Conservation (phyloP, 1,140 invertebrate species). For the Rhyzopertha dominica region DNA sequence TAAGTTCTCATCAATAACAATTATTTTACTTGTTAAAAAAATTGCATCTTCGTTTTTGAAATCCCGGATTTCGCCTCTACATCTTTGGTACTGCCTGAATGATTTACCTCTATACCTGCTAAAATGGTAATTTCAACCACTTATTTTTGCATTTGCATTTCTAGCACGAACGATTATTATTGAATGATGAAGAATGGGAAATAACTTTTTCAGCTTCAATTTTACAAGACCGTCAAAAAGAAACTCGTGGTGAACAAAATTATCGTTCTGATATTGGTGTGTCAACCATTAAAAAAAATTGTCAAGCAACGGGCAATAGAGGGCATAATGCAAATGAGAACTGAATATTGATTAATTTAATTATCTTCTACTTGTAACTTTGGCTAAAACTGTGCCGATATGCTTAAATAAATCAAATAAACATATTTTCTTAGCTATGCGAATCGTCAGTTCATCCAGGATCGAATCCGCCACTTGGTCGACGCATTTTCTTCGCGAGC, state of each 20-base stretch:
- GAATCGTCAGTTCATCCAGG: conserved; percentile 45
- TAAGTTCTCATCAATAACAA: too few species aligned
- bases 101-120: too few species aligned
- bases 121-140: too few species aligned
- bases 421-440: conserved; percentile 21
- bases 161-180: too few species aligned
- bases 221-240: too few species aligned
- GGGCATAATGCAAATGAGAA: conserved; percentile 5
- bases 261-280: background rate
- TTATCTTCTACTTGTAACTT: background rate
- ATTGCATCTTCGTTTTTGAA: too few species aligned
- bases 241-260: conserved; percentile 5
- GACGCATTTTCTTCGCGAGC: conserved; percentile 56
- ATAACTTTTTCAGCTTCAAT: too few species aligned
- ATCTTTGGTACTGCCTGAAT: too few species aligned
- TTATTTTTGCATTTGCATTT: too few species aligned
- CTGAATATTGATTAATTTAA: background rate
- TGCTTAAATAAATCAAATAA: background rate
- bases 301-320: background rate
- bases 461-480: conserved; percentile 54
- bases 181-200: too few species aligned
- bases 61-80: too few species aligned
- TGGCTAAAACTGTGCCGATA: background rate
- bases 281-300: background rate
- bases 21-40: too few species aligned